A percentile compares a stretch with the other conserved stretches of the same genome.
These are phyloP conservation scores for Acleris holmiana DNA, from an alignment of 2,888 invertebrate species.

Conservation along the genomic window DNA sequence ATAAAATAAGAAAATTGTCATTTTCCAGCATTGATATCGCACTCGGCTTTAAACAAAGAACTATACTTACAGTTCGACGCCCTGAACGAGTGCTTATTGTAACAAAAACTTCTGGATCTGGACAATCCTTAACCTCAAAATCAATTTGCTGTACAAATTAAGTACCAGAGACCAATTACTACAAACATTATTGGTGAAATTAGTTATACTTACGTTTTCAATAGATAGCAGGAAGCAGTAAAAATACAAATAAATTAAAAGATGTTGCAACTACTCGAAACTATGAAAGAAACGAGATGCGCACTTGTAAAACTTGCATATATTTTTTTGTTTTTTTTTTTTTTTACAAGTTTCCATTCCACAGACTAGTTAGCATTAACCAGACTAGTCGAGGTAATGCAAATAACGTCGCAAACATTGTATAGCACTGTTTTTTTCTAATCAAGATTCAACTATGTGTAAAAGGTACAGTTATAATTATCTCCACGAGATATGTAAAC, in stretches of 20 bases:
- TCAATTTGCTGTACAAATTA: no score
- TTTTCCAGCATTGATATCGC: constrained; percentile 48
- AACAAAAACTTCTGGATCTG: constrained; percentile 6
- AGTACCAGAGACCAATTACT: no score
- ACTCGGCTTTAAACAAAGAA: constrained; percentile 65
- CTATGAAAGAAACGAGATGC: no score
- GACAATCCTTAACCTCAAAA: constrained; percentile 5
- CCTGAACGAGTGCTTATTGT: constrained; percentile 65
- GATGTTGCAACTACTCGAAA: no score
- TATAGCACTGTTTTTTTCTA: neutral
- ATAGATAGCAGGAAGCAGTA: neutral
- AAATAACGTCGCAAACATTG: neutral
- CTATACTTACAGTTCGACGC: constrained; percentile 54
- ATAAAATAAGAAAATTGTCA: constrained; percentile 15
- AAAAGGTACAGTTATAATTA: no score
- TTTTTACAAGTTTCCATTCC: neutral
- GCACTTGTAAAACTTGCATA: neutral
- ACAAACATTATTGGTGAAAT: no score
- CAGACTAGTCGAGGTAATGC: neutral
- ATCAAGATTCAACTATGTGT: neutral
- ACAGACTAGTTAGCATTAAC: neutral
- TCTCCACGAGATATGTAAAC: no score
- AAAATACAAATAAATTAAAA: neutral
- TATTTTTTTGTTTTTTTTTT: neutral
- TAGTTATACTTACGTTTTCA: constrained; percentile 1